phyloP scores from a whole-genome alignment of 2,797 vertebrate genomes.

The Alca torda region DNA sequence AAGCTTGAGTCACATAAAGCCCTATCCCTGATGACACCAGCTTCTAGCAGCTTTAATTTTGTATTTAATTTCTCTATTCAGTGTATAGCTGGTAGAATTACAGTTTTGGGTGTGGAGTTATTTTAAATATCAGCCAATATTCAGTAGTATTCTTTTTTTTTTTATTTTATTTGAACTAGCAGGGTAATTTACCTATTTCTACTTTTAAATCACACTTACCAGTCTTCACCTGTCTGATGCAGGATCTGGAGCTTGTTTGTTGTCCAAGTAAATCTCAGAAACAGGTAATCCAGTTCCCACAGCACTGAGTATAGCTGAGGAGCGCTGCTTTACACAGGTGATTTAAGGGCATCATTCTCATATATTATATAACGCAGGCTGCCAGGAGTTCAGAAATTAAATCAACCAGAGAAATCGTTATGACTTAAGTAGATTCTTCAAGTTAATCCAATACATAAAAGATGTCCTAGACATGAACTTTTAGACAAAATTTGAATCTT shows the following conservation, averaged over 20 bases:
- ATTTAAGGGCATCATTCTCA: not conserved
- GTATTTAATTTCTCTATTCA: not conserved
- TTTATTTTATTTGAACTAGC: not conserved
- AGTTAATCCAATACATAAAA: not conserved
- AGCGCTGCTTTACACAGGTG: not conserved
- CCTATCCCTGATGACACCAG: not conserved
- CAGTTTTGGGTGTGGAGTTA: not conserved
- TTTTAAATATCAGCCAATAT: not conserved
- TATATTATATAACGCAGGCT: not conserved
- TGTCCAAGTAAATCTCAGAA: not conserved
- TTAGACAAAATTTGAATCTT: not conserved
- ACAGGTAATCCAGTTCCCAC: not conserved
- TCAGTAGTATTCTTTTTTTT: not conserved
- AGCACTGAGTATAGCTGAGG: not conserved
- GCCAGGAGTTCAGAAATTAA: not conserved
- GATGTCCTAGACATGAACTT: not conserved
- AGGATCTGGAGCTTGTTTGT: not conserved
- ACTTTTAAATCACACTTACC: not conserved
- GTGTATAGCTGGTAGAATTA: not conserved
- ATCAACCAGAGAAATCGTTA: not conserved
- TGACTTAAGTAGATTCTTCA: not conserved
- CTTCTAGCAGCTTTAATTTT: not conserved
- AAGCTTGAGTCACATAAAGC: not conserved
- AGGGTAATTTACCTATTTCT: not conserved
- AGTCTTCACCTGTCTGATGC: not conserved